Base-by-base conservation (phyloP, 92 coral and sea anemone genomes). In the Parazoanthus swiftii region DNA sequence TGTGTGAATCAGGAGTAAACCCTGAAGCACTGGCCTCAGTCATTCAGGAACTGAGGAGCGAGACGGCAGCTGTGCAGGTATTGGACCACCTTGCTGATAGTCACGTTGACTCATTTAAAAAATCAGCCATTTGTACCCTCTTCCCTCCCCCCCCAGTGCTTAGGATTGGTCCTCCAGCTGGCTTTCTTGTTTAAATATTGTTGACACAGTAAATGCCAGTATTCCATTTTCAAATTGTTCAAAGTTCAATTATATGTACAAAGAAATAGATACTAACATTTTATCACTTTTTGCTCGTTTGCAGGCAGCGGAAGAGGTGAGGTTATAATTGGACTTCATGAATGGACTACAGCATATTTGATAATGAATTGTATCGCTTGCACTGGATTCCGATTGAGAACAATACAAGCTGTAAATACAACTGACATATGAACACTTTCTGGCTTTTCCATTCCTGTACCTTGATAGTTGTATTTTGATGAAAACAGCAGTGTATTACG, bases 21-120 rank as follows among this genome's bases (percentile, higher is more conserved):
- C 99, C 99, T 13, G 99, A 97, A 42, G 98, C 99, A 18, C 84
- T 97, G 71, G 99, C 99, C 39, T 94, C 98, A 5, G 99, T 97
- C 1, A 92, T 97, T 21, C 94, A 93, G 81, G 99, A 97, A 90
- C 89, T 97, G 74, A 90, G 98, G 78, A 81, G 98, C 77, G 99
- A 97, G 74, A 92, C 98, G 10, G 94, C 96, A 6, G 95, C 98
- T 23, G 43, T 97, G 66, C 98, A 95, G 95, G 99, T 96, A 74
- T 16, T 5, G 4, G 54, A 33, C 8, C 48, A 13, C 39, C 13
- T 38, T 15, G 8, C 7, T 63, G 8, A 16, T 63, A 23, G 26
- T 8, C 70, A 18, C 25, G 21, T 73, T 26, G 39, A 7, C 77
- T 7, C 21, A 74, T 74, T 18, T 74, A 14, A 74, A 14, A 63